Base-by-base conservation (phyloP, 1,140 invertebrate species). In the Asbolus verrucosus region DNA sequence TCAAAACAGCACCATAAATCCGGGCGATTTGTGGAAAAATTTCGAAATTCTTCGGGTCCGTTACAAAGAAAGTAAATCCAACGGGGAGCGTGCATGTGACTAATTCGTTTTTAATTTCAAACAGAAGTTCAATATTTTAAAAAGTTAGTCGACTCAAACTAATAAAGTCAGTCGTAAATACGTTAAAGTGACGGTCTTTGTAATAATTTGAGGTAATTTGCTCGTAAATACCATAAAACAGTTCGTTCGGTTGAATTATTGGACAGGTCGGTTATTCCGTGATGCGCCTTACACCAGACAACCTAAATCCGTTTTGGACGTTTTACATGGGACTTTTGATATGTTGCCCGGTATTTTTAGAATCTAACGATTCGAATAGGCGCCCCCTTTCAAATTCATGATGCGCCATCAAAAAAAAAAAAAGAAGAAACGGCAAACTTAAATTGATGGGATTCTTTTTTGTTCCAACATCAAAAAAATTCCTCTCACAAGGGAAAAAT, bases 201-300 rank as follows among this genome's bases (percentile, higher is more conserved):
- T 69, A 69, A 73, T 73, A 73, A 75, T 73, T 73, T 50, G 69
- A 68, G 71, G 72, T 75, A 75, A 75, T 75, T 75, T 73, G 71
- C 74, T 72, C 74, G 69, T 75, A 75, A 75, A 75, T 73, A 75
- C 74, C 62, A 75, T 75, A 73, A 75, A 75, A 75, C 74, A 75
- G 72, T 73, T 75, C 74, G 69, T 75, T 69, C 41, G 6, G 24
- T 15, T 50, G 33, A 75, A 62, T 69, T 75, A 75, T 67, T 61
- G 38, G 72, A 72, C 74, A 75, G 50, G 41, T 38, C 36, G 65
- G 70, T 36, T 36, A 36, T 36, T 36, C 33, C 2, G 70, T 72
- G 38, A 46, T 39, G 43, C 67, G n/a, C n/a, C n/a, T n/a, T n/a
- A n/a, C 24, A 27, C 24, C 3, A 27, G 71, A 73, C 73, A 68